phyloP scores from a whole-genome alignment of 1,140 invertebrate species.

The Hestina assimilis region DNA sequence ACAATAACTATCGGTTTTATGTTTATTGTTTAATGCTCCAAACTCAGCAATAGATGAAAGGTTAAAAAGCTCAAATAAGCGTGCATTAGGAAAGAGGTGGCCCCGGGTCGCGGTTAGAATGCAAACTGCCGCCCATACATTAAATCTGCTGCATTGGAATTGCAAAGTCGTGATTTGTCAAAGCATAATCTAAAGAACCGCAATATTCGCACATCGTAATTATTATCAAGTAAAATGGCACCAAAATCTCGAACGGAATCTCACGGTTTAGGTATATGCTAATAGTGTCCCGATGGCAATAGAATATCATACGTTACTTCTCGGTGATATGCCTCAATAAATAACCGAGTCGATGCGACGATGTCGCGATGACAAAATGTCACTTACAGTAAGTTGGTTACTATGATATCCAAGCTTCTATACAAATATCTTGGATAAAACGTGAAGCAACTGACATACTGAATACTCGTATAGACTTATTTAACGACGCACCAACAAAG shows the following conservation, averaged over 20 bases:
- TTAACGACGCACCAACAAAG: no score
- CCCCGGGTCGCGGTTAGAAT: slow-evolving; percentile 74
- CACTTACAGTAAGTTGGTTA: neutral
- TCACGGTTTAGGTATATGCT: slow-evolving; percentile 47
- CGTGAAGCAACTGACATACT: no score
- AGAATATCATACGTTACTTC: slow-evolving; percentile 5
- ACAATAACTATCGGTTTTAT: slow-evolving; percentile 61
- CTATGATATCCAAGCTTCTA: neutral
- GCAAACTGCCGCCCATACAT: slow-evolving; percentile 78
- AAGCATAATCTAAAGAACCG: slow-evolving; percentile 76
- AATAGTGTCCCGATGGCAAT: slow-evolving; percentile 17
- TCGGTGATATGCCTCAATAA: neutral
- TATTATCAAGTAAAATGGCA: slow-evolving; percentile 75
- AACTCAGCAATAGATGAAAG: slow-evolving; percentile 71
- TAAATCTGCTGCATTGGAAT: slow-evolving; percentile 77
- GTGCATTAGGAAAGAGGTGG: slow-evolving; percentile 78
- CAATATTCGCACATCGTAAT: slow-evolving; percentile 78
- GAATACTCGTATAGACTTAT: no score
- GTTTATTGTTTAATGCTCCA: slow-evolving; percentile 72
- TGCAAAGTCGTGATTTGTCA: slow-evolving; percentile 78
- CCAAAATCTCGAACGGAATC: slow-evolving; percentile 65
- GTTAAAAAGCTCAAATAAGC: slow-evolving; percentile 78
- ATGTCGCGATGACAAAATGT: neutral
- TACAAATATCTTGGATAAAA: neutral
- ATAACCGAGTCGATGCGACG: neutral